Evolutionary conservation across 2,888 invertebrate species (phyloP), one percentile per base, ranked within the genome.

Genomic region (Idaea biselata): DNA sequence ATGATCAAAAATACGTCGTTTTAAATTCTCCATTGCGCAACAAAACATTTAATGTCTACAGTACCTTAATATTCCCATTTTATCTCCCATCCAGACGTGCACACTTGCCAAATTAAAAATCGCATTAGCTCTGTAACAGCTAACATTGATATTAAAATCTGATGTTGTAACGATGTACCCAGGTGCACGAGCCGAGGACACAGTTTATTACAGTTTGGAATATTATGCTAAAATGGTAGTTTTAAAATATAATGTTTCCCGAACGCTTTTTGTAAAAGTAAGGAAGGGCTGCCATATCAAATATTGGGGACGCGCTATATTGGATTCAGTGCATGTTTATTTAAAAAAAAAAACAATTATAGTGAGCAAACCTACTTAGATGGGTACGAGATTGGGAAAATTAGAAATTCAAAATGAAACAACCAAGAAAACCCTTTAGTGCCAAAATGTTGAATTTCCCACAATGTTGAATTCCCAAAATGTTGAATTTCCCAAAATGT

Each of bases 71-170:
- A 56, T 56, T 55, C 56, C 56, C 56, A 17, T 56, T 56, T 56
- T 56, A 56, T 56, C 56, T 31, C 14, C 14, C 56, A 18, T 18
- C 56, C 56, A 18, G 16, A 16, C 55, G 32, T 18, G 32, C 17
- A 25, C 14, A 31, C 60, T 44, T 57, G 59, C 55, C 59, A 63
- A 65, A 66, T 66, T 61, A 66, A 66, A 61, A 63, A 55, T 58
- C 32, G 63, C 63, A 63, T 61, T 59, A 63, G 53, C 62, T 59
- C 54, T 58, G 56, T 53, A 56, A 58, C 65, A 55, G 61, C 66
- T 63, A 59, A 44, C 60, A 60, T 57, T 60, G 63, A 63, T 66
- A 63, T 66, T 66, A 64, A 66, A 62, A 62, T 63, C 58, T 58
- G 53, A 55, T 60, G 54, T 60, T 64, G 63, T 66, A 63, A 66